Percentiles rank a stretch among this genome's conserved stretches.
Conservation (phyloP, 1,140 invertebrate species). For the Bombus confusus region DNA sequence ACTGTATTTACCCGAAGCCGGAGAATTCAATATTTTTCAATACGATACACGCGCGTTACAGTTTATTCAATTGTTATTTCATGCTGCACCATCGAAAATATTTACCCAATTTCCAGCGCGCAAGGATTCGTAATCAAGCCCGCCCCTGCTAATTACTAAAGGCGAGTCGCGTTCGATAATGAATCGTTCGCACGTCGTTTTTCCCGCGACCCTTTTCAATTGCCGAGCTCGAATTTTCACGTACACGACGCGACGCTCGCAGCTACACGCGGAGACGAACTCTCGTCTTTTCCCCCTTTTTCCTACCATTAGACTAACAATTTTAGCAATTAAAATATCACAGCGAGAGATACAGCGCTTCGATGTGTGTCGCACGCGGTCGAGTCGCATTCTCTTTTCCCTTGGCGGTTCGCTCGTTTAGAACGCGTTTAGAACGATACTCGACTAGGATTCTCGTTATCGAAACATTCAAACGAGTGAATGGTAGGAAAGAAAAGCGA, state of each 20-base stretch:
- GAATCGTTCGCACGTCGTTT: neutral
- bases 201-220: neutral
- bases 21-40: conserved; percentile 36
- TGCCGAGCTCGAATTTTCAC: neutral
- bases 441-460: neutral
- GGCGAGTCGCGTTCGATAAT: neutral
- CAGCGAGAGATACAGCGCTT: neutral
- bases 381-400: too few species aligned
- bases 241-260: neutral
- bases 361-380: neutral
- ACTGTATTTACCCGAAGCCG: neutral
- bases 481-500: too few species aligned
- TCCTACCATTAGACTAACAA: neutral
- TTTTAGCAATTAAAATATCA: neutral
- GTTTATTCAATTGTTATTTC: conserved; percentile 49
- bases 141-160: conserved; percentile 35
- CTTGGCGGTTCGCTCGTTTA: neutral
- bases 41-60: neutral
- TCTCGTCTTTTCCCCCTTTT: neutral
- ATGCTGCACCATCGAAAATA: conserved; percentile 27
- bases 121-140: neutral
- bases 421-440: neutral
- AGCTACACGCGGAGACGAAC: neutral
- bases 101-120: conserved; percentile 24
- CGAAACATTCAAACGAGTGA: neutral